Conservation (phyloP, 2,888 invertebrate genomes). For the Brachycybe producta region DNA sequence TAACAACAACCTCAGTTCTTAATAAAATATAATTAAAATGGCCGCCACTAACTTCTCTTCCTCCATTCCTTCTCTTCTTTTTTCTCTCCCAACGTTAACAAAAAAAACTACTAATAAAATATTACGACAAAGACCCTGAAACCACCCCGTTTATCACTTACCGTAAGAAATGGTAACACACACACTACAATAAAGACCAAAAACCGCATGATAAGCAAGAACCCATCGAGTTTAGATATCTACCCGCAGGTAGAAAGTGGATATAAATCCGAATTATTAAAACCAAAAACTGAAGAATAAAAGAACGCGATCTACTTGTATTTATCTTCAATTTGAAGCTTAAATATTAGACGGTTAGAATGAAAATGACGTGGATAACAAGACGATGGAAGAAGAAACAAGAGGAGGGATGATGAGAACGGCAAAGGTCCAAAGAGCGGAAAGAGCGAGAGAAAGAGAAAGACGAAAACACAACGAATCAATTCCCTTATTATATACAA, state of each 20-base stretch:
- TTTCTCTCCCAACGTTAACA: background rate
- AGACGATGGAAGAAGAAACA: too few species aligned
- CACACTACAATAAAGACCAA: conserved; percentile 19
- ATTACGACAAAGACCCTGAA: background rate
- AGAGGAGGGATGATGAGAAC: too few species aligned
- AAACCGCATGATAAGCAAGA: conserved; percentile 18
- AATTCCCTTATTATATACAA: too few species aligned
- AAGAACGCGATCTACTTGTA: conserved; percentile 1
- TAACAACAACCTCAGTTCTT: too few species aligned
- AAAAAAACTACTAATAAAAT: background rate
- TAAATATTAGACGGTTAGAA: too few species aligned
- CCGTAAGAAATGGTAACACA: conserved; percentile 16
- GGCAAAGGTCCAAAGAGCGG: too few species aligned
- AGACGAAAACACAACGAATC: too few species aligned
- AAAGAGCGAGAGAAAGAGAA: too few species aligned
- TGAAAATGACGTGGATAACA: too few species aligned
- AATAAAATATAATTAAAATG: too few species aligned
- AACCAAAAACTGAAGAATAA: background rate
- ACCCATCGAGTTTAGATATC: conserved; percentile 18
- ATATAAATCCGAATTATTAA: conserved; percentile 10
- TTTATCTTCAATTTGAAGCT: too few species aligned
- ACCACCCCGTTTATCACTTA: conserved; percentile 3
- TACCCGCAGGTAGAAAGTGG: conserved; percentile 17
- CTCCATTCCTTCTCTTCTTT: background rate
- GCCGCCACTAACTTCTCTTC: background rate